These are phyloP conservation scores for Taenaris catops DNA, from an alignment of 2,888 invertebrate species.

Conservation along the genomic window DNA sequence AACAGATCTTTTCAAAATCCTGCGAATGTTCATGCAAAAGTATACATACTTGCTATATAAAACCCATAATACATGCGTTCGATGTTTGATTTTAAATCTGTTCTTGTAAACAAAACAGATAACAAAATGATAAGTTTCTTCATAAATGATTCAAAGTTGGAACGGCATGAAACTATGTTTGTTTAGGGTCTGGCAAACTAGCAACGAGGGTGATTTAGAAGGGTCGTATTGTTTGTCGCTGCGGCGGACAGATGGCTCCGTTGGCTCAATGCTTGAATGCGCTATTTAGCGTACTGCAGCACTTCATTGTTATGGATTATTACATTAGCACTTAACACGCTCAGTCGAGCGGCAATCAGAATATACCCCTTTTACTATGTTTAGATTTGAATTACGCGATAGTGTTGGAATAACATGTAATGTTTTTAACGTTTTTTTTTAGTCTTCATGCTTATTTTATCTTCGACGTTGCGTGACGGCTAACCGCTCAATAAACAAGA, in stretches of 20 bases:
- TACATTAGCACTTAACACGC: constrained; percentile 78
- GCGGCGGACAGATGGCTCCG: constrained; percentile 72
- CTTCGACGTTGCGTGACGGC: constrained; percentile 34
- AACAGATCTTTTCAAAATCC: too few species aligned
- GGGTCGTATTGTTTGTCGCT: constrained; percentile 65
- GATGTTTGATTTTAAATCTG: constrained; percentile 8
- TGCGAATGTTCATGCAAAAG: too few species aligned
- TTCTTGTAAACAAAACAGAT: constrained; percentile 8
- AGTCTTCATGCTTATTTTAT: constrained; percentile 41
- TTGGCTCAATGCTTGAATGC: constrained; percentile 66
- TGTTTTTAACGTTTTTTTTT: constrained; percentile 46
- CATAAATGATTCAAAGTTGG: constrained; percentile 28
- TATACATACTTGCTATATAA: too few species aligned
- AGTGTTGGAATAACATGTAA: constrained; percentile 52
- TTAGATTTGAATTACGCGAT: constrained; percentile 44
- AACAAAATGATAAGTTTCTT: constrained; percentile 27
- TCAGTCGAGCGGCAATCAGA: constrained; percentile 67
- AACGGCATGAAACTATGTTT: constrained; percentile 47
- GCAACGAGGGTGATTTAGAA: constrained; percentile 61
- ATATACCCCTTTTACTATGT: constrained; percentile 49
- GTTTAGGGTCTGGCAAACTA: constrained; percentile 66
- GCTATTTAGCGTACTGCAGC: constrained; percentile 74
- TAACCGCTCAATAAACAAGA: constrained; percentile 29
- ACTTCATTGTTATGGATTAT: constrained; percentile 78
- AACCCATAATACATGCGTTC: too few species aligned